Evolutionary conservation across 2,888 invertebrate genomes (phyloP).

Genomic region (Apocheima hispidaria): DNA sequence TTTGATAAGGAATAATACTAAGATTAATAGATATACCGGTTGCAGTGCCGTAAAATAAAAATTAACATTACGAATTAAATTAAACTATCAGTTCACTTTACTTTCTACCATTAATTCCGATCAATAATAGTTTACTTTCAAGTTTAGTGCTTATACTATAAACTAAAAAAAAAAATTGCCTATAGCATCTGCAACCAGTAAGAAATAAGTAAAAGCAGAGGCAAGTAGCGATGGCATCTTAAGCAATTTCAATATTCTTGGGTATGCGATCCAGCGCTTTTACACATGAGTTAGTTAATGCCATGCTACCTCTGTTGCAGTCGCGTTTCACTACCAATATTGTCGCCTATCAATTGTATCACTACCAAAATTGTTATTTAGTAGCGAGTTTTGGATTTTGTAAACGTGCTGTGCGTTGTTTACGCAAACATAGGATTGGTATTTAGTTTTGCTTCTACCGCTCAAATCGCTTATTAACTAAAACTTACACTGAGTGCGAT

Average conservation of each 20-base stretch:
- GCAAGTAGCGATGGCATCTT: slow-evolving; percentile 23
- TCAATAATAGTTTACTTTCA: slow-evolving; percentile 12
- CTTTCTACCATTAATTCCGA: slow-evolving; percentile 9
- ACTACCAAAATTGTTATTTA: slow-evolving; percentile 20
- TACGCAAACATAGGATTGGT: not conserved
- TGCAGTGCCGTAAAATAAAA: slow-evolving; percentile 28
- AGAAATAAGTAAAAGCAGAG: slow-evolving; percentile 26
- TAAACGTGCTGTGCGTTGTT: not conserved
- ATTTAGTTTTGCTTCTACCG: slow-evolving; percentile 3
- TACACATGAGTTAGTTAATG: slow-evolving; percentile 12
- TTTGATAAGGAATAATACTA: slow-evolving; percentile 15
- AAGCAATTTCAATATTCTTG: slow-evolving; percentile 16
- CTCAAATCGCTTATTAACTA: slow-evolving; percentile 28
- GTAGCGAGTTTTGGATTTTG: slow-evolving; percentile 10
- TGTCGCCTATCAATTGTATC: slow-evolving; percentile 14
- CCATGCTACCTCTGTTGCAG: slow-evolving; percentile 16
- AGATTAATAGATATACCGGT: slow-evolving; percentile 23
- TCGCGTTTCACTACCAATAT: slow-evolving; percentile 19
- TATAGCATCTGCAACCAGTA: slow-evolving; percentile 27
- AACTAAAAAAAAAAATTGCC: slow-evolving; percentile 8
- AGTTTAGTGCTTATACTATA: slow-evolving; percentile 11
- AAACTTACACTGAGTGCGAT: slow-evolving; percentile 12
- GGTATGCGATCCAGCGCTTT: slow-evolving; percentile 24
- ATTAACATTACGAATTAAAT: slow-evolving; percentile 26
- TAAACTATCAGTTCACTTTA: slow-evolving; percentile 41